Evolutionary conservation across 1,140 invertebrate genomes (phyloP).

Genomic region (Nilaparvata lugens): DNA sequence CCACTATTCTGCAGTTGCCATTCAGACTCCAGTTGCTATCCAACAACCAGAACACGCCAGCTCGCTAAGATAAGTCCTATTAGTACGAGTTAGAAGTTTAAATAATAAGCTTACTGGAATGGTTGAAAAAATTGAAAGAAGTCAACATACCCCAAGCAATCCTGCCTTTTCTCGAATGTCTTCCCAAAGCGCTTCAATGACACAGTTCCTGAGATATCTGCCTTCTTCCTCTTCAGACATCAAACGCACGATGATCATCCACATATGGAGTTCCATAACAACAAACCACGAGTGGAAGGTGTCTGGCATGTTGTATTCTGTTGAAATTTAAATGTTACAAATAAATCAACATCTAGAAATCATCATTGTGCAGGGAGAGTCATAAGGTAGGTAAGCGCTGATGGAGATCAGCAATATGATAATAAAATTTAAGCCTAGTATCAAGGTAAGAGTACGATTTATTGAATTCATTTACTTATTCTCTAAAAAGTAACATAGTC

Average conservation of each 20-base stretch:
- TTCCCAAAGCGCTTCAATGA: conserved; percentile 70
- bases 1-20: too few relatives aligned
- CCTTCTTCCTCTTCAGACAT: conserved; percentile 71
- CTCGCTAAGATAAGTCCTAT: too few relatives aligned
- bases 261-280: conserved; percentile 74
- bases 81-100: too few relatives aligned
- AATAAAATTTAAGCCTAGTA: too few relatives aligned
- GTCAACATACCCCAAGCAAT: conserved; percentile 53
- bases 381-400: not conserved
- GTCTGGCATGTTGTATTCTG: conserved; percentile 59
- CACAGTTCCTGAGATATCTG: conserved; percentile 53
- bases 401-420: not conserved
- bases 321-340: conserved; percentile 32
- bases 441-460: too few relatives aligned
- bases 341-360: not conserved
- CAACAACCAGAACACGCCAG: too few relatives aligned
- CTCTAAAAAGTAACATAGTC: too few relatives aligned
- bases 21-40: too few relatives aligned
- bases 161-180: conserved; percentile 63
- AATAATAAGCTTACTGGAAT: too few relatives aligned
- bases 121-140: not conserved
- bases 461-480: too few relatives aligned
- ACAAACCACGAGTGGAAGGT: conserved; percentile 78
- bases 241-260: conserved; percentile 60
- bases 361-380: not conserved